phyloP scores from a whole-genome alignment of 2,797 vertebrate genomes.

The Sebastes diploproa region DNA sequence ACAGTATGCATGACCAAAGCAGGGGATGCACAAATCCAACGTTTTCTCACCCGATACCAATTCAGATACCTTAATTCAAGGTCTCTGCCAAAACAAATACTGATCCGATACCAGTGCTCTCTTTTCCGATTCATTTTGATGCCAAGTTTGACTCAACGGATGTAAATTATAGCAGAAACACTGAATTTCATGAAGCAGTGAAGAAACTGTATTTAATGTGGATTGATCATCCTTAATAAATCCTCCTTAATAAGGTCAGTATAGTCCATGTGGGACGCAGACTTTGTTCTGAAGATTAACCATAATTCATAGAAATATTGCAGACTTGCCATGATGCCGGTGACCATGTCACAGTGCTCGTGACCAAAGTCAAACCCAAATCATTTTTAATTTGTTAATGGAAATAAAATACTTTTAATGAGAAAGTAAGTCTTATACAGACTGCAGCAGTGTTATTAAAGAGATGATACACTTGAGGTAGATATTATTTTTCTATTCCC shows the following conservation, averaged over 20 bases:
- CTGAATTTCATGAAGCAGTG: not conserved
- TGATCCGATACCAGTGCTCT: not conserved
- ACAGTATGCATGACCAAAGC: not conserved
- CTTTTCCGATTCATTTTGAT: not conserved
- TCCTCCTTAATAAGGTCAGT: not conserved
- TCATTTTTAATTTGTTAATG: not conserved
- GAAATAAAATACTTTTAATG: not conserved
- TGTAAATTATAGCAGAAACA: conserved; percentile 3
- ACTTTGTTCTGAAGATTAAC: not conserved
- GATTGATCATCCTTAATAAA: not conserved
- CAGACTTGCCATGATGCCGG: not conserved
- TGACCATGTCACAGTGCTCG: not conserved
- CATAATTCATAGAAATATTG: not conserved
- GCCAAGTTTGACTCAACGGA: conserved; percentile 1
- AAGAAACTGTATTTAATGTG: not conserved
- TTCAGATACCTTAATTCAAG: not conserved
- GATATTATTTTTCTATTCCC: not conserved
- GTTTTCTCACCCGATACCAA: not conserved
- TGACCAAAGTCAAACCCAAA: not conserved
- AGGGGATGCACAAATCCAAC: not conserved
- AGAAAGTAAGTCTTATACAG: not conserved
- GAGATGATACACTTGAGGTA: not conserved
- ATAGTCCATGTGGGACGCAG: not conserved
- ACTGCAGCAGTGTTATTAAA: not conserved
- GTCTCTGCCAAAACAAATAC: not conserved